phyloP scores from a whole-genome alignment of 2,113 vertebrate genomes.

The Zapus hudsonius region DNA sequence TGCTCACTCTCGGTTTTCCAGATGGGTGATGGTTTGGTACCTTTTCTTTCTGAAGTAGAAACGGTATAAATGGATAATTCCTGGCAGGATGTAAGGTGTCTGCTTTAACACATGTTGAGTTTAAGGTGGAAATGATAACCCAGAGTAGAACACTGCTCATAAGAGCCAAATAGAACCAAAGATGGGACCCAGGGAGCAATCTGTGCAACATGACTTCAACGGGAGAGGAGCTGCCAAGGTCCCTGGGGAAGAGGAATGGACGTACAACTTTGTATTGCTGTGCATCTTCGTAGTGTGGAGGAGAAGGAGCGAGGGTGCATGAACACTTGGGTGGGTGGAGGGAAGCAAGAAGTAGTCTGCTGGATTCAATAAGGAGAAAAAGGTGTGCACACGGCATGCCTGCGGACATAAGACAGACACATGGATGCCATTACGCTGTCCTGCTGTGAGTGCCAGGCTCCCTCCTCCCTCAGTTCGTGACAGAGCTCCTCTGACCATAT shows the following conservation, averaged over 20 bases:
- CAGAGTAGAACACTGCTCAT: not conserved
- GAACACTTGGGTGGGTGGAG: not conserved
- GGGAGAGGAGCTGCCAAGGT: not conserved
- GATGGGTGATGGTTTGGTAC: not conserved
- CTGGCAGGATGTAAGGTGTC: not conserved
- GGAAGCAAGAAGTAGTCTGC: not conserved
- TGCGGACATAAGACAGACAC: not conserved
- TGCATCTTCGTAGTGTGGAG: not conserved
- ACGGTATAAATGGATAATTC: not conserved
- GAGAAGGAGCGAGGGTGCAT: not conserved
- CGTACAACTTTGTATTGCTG: too few species aligned
- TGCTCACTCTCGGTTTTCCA: not conserved
- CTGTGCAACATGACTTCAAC: not conserved
- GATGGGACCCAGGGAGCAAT: not conserved
- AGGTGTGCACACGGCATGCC: not conserved
- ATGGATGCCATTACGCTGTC: constrained; percentile 15
- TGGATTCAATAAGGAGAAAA: not conserved
- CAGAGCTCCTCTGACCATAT: constrained; percentile 45
- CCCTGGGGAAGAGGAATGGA: not conserved
- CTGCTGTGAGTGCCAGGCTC: constrained; percentile 45
- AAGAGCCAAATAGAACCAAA: not conserved
- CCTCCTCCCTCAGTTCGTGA: constrained; percentile 18
- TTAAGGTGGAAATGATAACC: not conserved
- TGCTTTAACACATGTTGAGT: not conserved
- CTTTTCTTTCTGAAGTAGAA: not conserved